Conservation (phyloP, 2,113 vertebrate species). For the Propithecus coquereli region DNA sequence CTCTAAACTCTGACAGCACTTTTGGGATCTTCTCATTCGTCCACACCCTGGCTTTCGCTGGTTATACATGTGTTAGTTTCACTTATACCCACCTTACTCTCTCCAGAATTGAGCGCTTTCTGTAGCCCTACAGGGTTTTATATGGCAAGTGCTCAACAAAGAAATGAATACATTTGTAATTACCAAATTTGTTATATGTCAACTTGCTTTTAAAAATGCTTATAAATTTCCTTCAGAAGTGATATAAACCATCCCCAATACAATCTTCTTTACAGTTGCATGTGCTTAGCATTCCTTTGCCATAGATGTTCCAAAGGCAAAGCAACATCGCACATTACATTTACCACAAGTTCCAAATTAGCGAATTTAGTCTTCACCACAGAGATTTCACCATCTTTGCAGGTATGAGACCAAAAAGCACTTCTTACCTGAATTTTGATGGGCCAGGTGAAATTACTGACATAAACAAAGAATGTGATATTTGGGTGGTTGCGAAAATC, state of each 20-base stretch:
- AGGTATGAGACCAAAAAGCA: background rate
- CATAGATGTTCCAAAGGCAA: background rate
- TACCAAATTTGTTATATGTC: background rate
- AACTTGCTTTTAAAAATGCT: background rate
- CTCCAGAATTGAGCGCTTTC: background rate
- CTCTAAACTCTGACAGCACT: background rate
- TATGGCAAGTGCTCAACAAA: background rate
- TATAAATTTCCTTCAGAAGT: background rate
- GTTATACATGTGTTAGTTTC: background rate
- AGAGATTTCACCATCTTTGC: background rate
- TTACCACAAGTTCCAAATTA: background rate
- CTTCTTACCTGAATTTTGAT: constrained; percentile 95
- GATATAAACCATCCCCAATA: background rate
- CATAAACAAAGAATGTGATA: constrained; percentile 98
- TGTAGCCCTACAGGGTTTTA: background rate
- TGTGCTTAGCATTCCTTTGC: background rate
- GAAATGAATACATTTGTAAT: background rate
- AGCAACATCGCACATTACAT: background rate
- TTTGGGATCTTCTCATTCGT: background rate
- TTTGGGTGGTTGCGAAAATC: constrained; percentile 98
- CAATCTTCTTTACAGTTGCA: background rate
- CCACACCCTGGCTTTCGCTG: background rate
- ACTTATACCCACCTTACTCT: background rate
- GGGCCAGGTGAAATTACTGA: constrained; percentile 99
- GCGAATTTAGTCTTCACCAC: background rate